A percentile compares a stretch with the other conserved stretches of the same genome.
phyloP scores from a whole-genome alignment of 2,113 vertebrate genomes.

The Centrocercus urophasianus region DNA sequence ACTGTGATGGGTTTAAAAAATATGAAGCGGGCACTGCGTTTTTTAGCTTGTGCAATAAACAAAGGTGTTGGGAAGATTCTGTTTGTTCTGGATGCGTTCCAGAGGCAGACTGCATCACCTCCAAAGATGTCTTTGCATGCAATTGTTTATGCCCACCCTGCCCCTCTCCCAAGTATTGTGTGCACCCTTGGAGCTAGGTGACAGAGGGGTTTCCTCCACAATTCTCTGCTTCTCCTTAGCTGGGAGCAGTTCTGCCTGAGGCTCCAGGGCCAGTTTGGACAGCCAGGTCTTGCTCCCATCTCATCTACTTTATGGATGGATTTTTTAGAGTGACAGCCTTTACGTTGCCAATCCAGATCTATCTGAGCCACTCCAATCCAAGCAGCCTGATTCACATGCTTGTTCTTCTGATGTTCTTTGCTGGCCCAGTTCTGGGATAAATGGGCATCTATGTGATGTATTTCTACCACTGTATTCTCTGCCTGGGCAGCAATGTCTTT shows the following conservation, averaged over 20 bases:
- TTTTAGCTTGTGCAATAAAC: neutral
- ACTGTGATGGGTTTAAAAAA: neutral
- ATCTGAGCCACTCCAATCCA: too few species aligned
- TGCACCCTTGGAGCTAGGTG: neutral
- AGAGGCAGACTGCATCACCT: neutral
- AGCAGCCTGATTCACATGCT: too few species aligned
- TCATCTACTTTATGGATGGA: neutral
- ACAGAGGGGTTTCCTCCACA: neutral
- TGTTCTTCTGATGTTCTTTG: too few species aligned
- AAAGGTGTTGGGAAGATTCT: neutral
- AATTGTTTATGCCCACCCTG: fast-evolving
- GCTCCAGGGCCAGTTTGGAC: neutral
- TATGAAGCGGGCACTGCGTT: fast-evolving
- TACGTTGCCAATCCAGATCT: too few species aligned
- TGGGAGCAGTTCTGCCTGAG: neutral
- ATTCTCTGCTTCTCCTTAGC: neutral
- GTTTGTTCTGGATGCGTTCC: neutral
- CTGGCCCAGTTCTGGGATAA: too few species aligned
- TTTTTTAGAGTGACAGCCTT: too few species aligned
- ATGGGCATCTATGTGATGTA: too few species aligned
- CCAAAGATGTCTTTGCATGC: neutral
- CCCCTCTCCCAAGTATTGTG: fast-evolving
- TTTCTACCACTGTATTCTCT: too few species aligned
- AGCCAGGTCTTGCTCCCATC: neutral
- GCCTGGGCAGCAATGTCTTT: neutral